Percentiles rank a stretch among this genome's conserved stretches.
Evolutionary conservation across 2,113 vertebrate species (phyloP).

Genomic region (Otus sunia): DNA sequence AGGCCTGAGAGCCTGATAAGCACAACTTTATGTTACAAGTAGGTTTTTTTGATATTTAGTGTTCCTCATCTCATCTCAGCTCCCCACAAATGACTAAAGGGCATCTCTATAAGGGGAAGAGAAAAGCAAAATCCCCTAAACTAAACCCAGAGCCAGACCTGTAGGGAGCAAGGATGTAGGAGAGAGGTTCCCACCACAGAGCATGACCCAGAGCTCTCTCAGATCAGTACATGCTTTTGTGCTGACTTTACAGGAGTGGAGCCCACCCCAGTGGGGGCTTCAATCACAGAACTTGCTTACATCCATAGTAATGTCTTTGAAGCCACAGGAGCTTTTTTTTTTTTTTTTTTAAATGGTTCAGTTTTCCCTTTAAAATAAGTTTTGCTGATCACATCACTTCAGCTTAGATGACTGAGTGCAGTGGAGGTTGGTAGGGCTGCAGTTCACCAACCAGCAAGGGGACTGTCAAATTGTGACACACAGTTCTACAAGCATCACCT

Average conservation of each 20-base stretch:
- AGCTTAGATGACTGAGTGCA: background rate
- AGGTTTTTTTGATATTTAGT: background rate
- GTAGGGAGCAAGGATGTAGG: background rate
- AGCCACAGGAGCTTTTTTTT: background rate
- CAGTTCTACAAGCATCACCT: background rate
- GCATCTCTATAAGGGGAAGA: background rate
- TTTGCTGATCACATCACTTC: background rate
- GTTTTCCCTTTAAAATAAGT: background rate
- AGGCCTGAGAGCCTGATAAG: background rate
- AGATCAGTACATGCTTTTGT: background rate
- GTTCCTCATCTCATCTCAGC: background rate
- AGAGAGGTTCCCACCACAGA: background rate
- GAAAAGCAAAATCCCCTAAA: background rate
- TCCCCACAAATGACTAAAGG: background rate
- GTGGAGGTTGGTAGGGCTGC: background rate
- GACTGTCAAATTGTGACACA: too few relatives aligned
- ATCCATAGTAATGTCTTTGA: background rate
- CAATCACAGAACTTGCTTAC: background rate
- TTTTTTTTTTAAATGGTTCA: background rate
- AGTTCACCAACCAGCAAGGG: rapidly evolving
- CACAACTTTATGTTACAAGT: background rate
- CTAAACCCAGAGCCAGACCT: background rate
- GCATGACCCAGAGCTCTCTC: background rate
- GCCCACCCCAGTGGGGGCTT: background rate
- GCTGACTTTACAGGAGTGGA: background rate